Conservation (phyloP, 2,797 vertebrate genomes). For the Acrossocheilus wenchowensis region DNA sequence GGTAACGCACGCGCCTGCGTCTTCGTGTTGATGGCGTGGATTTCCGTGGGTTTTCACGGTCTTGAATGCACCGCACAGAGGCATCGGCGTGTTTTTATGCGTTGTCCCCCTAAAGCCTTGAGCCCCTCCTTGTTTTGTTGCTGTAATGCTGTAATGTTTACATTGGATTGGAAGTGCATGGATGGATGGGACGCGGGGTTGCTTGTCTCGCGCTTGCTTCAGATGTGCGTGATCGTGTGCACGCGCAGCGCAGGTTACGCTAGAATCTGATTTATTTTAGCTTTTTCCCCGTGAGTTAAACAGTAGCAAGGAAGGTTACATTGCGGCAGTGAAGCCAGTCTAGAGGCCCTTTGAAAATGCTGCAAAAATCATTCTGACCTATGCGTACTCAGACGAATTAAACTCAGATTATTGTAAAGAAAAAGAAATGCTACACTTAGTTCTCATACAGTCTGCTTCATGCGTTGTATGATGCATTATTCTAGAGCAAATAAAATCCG, state of each 20-base stretch:
- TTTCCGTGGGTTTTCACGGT: constrained; percentile 45
- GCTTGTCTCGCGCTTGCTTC: constrained; percentile 14
- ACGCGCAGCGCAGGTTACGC: constrained; percentile 7
- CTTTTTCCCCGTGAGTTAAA: constrained; percentile 23
- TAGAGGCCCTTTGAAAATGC: constrained; percentile 52
- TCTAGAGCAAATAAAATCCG: not conserved
- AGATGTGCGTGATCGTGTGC: constrained; percentile 17
- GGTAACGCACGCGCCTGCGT: constrained; percentile 70
- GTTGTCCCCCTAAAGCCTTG: constrained; percentile 68
- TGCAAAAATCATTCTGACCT: not conserved
- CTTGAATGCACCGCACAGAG: constrained; percentile 57
- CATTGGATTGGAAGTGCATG: constrained; percentile 67
- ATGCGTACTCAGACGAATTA: not conserved
- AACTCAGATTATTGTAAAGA: not conserved
- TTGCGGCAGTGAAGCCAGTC: constrained; percentile 56
- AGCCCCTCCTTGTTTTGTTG: constrained; percentile 82
- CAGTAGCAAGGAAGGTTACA: constrained; percentile 43
- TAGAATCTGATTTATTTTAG: not conserved
- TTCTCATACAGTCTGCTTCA: not conserved
- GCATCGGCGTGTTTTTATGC: constrained; percentile 63
- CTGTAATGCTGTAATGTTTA: constrained; percentile 81
- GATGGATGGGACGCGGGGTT: constrained; percentile 49
- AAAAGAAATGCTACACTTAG: not conserved
- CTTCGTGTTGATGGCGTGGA: constrained; percentile 41
- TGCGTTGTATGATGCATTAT: not conserved